Percentiles rank a stretch among this genome's conserved stretches.
Conservation (phyloP, 2,113 vertebrate genomes). For the Ceuthmochares aereus region DNA sequence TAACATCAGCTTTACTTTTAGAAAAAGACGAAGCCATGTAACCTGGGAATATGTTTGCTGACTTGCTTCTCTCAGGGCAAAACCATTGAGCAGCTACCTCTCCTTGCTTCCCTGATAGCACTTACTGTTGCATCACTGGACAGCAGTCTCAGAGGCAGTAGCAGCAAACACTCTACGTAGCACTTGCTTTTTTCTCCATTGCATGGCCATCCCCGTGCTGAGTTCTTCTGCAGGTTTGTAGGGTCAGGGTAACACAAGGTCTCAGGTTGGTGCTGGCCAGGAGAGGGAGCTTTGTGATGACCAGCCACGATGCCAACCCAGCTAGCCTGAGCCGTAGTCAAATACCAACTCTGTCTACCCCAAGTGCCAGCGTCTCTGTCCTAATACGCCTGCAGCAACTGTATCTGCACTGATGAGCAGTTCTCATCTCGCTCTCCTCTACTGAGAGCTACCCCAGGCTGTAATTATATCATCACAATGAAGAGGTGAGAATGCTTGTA, state of each 20-base stretch:
- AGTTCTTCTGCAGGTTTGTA: neutral
- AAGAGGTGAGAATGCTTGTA: neutral
- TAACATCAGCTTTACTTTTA: neutral
- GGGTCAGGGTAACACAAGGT: neutral
- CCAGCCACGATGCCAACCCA: neutral
- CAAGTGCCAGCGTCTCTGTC: neutral
- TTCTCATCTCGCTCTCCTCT: neutral
- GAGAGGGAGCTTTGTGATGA: neutral
- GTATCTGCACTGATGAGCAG: neutral
- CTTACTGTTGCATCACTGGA: accelerated
- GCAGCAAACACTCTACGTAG: accelerated
- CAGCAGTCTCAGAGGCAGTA: accelerated
- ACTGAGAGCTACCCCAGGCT: neutral
- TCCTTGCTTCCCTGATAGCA: no score
- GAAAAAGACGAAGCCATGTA: neutral
- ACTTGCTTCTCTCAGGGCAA: accelerated
- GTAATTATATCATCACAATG: neutral
- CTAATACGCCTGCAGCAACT: neutral
- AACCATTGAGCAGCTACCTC: accelerated
- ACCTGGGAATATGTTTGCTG: accelerated
- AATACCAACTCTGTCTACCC: neutral
- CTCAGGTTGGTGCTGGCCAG: neutral
- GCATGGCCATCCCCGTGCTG: accelerated
- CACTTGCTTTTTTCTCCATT: accelerated
- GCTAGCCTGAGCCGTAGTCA: neutral